Evolutionary conservation across 2,888 invertebrate species (phyloP).

Genomic region (Melangyna quadrimaculata): DNA sequence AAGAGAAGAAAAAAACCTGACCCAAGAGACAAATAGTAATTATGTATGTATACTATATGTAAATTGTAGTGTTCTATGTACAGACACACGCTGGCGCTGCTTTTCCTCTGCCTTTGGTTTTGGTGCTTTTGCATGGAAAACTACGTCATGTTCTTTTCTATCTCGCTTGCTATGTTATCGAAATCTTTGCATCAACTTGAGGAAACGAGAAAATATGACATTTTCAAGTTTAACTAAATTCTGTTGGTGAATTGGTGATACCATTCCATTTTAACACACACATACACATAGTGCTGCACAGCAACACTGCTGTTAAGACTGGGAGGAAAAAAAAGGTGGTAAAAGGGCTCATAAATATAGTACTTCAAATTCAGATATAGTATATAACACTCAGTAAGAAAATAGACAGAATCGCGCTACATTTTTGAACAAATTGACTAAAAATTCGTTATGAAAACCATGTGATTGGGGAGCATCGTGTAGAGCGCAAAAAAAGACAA

Average conservation of each 20-base stretch:
- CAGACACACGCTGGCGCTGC: slow-evolving; percentile 39
- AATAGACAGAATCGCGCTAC: neutral
- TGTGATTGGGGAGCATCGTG: slow-evolving; percentile 66
- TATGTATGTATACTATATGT: slow-evolving; percentile 27
- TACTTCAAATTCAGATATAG: neutral
- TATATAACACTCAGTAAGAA: neutral
- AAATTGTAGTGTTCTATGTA: slow-evolving; percentile 46
- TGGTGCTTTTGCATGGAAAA: slow-evolving; percentile 38
- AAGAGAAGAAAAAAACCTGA: neutral
- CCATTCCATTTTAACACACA: neutral
- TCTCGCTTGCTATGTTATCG: slow-evolving; percentile 33
- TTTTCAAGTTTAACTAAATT: slow-evolving; percentile 50
- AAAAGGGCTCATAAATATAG: neutral
- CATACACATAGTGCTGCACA: neutral
- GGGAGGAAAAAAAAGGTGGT: neutral
- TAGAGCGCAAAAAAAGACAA: slow-evolving; percentile 54
- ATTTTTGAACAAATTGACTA: neutral
- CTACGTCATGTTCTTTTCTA: slow-evolving; percentile 46
- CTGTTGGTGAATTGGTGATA: slow-evolving; percentile 1
- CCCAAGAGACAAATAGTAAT: slow-evolving; percentile 1
- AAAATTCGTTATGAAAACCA: slow-evolving; percentile 38
- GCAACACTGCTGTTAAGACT: neutral
- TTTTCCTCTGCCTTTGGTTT: too few relatives aligned
- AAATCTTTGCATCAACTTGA: slow-evolving; percentile 21
- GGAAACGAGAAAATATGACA: slow-evolving; percentile 38